These are phyloP conservation scores for Perca flavescens DNA, from an alignment of 2,113 vertebrate genomes.

Conservation along the genomic window DNA sequence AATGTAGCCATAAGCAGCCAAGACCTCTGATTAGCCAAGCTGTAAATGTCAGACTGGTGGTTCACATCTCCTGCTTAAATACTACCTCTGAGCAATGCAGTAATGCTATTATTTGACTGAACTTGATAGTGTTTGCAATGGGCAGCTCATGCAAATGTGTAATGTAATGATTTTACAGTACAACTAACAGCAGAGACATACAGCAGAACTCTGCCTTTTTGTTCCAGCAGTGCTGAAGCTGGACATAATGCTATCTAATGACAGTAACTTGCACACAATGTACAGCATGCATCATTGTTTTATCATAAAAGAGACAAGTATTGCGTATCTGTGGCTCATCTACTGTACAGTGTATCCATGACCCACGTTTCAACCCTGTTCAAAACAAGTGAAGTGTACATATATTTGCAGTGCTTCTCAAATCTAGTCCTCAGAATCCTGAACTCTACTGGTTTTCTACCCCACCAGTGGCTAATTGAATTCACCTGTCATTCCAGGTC, in stretches of 20 bases:
- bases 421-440: background rate
- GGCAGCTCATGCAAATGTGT: slow-evolving; percentile 8
- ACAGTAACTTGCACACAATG: background rate
- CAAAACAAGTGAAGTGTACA: slow-evolving; percentile 12
- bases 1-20: slow-evolving; percentile 14
- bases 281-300: background rate
- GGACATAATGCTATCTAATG: slow-evolving; percentile 10
- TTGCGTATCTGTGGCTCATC: background rate
- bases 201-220: background rate
- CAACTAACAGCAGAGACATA: background rate
- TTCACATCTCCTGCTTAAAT: slow-evolving; percentile 16
- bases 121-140: background rate
- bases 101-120: background rate
- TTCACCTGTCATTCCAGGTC: slow-evolving; percentile 32
- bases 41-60: slow-evolving; percentile 5
- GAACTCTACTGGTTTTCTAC: slow-evolving; percentile 24
- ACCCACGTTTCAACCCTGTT: slow-evolving; percentile 19
- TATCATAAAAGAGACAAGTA: background rate
- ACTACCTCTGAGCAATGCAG: background rate
- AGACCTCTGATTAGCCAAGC: slow-evolving; percentile 6
- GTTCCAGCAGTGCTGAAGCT: background rate
- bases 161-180: background rate
- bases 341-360: background rate
- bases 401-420: background rate
- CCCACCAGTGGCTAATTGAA: slow-evolving; percentile 44